Base-by-base conservation (phyloP, 2,888 invertebrate genomes). In the Neocrepidodera transversa region DNA sequence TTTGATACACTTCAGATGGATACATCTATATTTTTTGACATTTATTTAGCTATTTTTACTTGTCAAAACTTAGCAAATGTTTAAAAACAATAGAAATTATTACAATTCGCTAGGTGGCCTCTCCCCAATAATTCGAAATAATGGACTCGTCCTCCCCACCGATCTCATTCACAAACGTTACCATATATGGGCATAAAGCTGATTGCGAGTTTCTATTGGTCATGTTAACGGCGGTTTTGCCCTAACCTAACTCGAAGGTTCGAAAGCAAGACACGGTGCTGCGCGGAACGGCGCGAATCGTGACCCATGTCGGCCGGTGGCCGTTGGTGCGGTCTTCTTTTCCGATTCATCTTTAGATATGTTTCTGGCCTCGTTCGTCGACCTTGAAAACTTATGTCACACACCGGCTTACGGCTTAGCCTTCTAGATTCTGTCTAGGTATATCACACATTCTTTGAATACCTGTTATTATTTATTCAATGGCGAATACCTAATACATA, bases 161-260 rank as follows among this genome's bases (percentile, higher is more conserved):
- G 81, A 78, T 77, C 79, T 78, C 83, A 82, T 83, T 85, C 82
- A 85, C 84, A 84, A 76, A 85, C 84, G 84, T 87, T 86, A 86
- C 90, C 90, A 86, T 89, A 89, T 89, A 89, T 87, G 89, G 90
- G 86, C 87, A 89, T 88, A 86, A 85, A 87, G 86, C 85, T 85
- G 85, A 85, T 82, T 77, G 81, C 76, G 83, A 74, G 71, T 77
- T 80, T 79, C 82, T 83, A 90, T 90, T 90, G 90, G 89, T 67
- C 58, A 65, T 18, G 43, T 56, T 63, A 63, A 63, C 63, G 68
- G 61, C 69, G 71, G 70, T 71, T 72, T 71, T 70, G 74, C 69
- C 75, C 76, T 76, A 76, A 77, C 77, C 76, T 76, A 77, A 76
- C 76, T 72, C 60, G 70, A 71, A 70, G 66, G 65, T 65, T 67